Percentiles rank a stretch among this genome's conserved stretches.
phyloP scores from a whole-genome alignment of 1,140 invertebrate species.

The Cryptotermes secundus region DNA sequence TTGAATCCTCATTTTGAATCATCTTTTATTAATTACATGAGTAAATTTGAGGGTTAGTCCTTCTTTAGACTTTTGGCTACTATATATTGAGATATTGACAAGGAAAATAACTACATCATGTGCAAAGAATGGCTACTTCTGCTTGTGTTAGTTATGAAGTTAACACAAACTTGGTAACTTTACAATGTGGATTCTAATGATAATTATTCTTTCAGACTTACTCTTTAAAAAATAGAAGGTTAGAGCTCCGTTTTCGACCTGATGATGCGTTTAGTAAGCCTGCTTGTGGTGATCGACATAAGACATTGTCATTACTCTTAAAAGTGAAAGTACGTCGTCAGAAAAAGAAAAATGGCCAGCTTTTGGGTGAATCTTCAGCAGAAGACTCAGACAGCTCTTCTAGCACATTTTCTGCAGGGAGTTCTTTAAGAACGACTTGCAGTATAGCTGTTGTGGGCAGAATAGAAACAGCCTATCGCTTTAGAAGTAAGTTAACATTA shows the following conservation, averaged over 20 bases:
- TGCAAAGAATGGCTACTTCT: too few species aligned
- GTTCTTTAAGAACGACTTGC: background rate
- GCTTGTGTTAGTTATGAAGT: too few species aligned
- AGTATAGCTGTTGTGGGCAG: conserved; percentile 62
- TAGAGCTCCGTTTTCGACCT: conserved; percentile 79
- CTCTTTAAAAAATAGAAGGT: conserved; percentile 58
- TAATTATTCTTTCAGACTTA: conserved; percentile 41
- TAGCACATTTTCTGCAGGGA: background rate
- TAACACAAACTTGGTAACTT: too few species aligned
- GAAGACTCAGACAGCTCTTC: background rate
- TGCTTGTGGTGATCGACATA: conserved; percentile 65
- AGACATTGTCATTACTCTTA: conserved; percentile 68
- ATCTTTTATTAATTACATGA: too few species aligned
- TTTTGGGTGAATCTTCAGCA: background rate
- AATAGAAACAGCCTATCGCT: conserved; percentile 68
- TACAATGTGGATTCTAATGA: background rate
- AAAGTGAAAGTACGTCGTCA: conserved; percentile 65
- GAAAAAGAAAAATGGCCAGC: background rate
- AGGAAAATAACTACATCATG: too few species aligned
- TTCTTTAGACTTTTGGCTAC: too few species aligned
- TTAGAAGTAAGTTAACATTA: conserved; percentile 62
- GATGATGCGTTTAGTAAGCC: conserved; percentile 85
- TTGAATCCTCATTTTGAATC: too few species aligned
- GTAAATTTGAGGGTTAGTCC: too few species aligned
- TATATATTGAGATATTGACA: too few species aligned